Evolutionary conservation across 2,797 vertebrate species (phyloP), one percentile per base, ranked within the genome.

Genomic region (Spatula versicolor): DNA sequence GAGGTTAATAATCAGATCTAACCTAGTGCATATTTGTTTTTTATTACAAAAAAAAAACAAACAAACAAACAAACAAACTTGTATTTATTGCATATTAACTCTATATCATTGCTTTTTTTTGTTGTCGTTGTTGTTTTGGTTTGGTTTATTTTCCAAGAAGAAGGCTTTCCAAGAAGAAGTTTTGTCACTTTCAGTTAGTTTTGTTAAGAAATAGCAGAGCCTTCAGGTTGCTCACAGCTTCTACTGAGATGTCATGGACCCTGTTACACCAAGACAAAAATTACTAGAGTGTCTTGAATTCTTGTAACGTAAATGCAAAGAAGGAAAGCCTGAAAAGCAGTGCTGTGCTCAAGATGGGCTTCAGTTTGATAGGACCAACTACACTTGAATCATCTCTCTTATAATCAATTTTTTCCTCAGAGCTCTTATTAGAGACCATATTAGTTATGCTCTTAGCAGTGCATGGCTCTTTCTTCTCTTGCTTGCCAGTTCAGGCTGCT

Each of bases 141-240:
- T 54, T 41, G 13, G 30, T 62, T 84, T 58, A 10, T 35, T 8
- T 41, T 48, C 48, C 48, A 48, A 48, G 46, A 48, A 48, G 46
- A 48, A 13, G 22, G 22, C 75, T 58, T 87, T 18, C 19, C 18
- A n/a, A 52, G 13, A 75, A 60, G 37, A 21, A 31, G 12, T 6
- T 87, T 78, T 87, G 39, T 6, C 15, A 33, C 78, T 93, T 93
- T 78, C 18, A 52, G 26, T 7, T 72, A 78, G 15, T 86, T 95
- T 90, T 83, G 21, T 39, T 55, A 64, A 76, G 52, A 78, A 80
- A 48, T 41, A 60, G 5, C 1, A 3, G 33, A 48, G 19, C 25
- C 67, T 55, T 35, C 50, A 78, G 41, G 41, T 58, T 75, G 31
- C 66, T 67, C 60, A 9, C 28, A 86, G 43, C 33, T 83, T 83